Percentiles rank a stretch among this genome's conserved stretches.
Evolutionary conservation across 2,797 vertebrate species (phyloP).

Genomic region (Catharus ustulatus): DNA sequence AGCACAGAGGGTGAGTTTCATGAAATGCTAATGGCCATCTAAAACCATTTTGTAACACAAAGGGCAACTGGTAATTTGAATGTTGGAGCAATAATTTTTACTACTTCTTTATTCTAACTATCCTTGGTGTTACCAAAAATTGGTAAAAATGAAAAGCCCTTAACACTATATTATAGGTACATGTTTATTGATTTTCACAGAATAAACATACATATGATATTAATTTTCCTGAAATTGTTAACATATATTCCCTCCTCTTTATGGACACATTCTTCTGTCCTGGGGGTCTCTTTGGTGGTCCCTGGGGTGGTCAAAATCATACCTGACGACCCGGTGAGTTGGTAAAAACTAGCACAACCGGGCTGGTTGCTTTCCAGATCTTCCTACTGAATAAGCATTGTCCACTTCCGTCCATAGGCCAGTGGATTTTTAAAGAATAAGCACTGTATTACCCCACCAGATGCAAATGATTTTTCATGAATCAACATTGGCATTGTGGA

Average conservation of each 20-base stretch:
- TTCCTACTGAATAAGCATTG: too few relatives aligned
- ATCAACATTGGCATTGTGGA: not conserved
- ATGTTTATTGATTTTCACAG: not conserved
- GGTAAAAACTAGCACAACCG: not conserved
- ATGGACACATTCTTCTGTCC: rapidly evolving
- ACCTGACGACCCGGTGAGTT: not conserved
- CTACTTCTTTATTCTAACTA: not conserved
- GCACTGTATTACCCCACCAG: not conserved
- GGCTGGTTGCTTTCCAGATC: not conserved
- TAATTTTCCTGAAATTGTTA: not conserved
- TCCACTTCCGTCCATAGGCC: not conserved
- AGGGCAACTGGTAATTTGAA: not conserved
- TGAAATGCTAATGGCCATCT: constrained; percentile 52
- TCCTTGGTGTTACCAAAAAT: not conserved
- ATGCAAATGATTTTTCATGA: not conserved
- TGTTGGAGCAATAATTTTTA: not conserved
- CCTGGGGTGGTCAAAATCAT: not conserved
- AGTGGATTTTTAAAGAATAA: not conserved
- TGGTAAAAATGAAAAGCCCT: not conserved
- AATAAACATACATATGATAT: not conserved
- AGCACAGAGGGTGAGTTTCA: constrained; percentile 44
- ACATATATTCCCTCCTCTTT: not conserved
- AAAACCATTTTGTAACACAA: constrained; percentile 48
- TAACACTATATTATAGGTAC: not conserved
- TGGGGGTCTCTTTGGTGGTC: not conserved